phyloP scores from a whole-genome alignment of 2,113 vertebrate genomes.

The Antidorcas marsupialis region DNA sequence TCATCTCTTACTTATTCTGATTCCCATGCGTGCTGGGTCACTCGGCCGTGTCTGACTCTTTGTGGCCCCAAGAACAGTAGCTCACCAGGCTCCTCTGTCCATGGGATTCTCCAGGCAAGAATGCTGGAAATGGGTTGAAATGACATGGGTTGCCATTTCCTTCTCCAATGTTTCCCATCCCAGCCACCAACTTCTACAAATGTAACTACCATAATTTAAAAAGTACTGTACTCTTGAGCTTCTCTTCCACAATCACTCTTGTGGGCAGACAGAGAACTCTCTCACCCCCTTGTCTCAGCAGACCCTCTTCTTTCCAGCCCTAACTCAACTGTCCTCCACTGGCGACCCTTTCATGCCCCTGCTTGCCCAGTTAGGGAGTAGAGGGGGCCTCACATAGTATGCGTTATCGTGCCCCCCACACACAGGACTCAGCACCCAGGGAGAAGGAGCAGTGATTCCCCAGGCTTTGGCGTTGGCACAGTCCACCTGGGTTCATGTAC shows the following conservation, averaged over 20 bases:
- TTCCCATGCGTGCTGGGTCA: neutral
- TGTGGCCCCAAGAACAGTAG: neutral
- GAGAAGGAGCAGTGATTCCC: neutral
- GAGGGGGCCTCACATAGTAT: accelerated
- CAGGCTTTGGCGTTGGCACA: neutral
- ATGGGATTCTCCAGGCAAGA: neutral
- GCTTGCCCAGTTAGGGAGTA: neutral
- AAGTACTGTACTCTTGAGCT: no score
- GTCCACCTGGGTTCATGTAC: neutral
- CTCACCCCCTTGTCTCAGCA: neutral
- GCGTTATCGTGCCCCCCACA: neutral
- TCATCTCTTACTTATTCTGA: neutral
- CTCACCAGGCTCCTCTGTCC: neutral
- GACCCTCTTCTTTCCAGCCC: neutral
- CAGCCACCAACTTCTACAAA: neutral
- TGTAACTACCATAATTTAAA: neutral
- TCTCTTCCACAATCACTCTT: neutral
- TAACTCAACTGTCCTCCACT: neutral
- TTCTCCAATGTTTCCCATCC: neutral
- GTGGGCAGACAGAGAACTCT: accelerated
- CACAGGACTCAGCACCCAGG: neutral
- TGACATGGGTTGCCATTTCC: neutral
- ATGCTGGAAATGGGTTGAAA: neutral
- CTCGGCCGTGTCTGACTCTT: neutral
- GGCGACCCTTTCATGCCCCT: neutral